These are phyloP conservation scores for Mobula birostris DNA, from an alignment of 2,113 vertebrate species.

Conservation along the genomic window DNA sequence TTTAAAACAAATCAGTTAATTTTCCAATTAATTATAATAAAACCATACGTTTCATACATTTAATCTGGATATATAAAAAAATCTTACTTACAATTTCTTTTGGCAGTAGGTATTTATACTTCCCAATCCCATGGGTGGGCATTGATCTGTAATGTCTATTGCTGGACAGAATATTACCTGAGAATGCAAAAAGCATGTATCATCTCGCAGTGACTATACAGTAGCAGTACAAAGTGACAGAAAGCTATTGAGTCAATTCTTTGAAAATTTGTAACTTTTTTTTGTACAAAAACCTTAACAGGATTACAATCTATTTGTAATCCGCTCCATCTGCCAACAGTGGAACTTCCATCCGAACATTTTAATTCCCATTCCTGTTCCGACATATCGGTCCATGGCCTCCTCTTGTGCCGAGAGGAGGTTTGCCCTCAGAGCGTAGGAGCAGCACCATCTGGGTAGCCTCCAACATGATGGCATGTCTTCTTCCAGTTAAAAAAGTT, in stretches of 20 bases:
- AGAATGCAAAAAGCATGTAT: constrained; percentile 39
- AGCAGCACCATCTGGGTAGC: no score
- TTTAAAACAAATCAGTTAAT: neutral
- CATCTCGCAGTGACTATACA: neutral
- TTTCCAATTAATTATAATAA: neutral
- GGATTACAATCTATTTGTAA: neutral
- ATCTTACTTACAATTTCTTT: constrained; percentile 57
- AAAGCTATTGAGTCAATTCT: neutral
- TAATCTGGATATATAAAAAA: neutral
- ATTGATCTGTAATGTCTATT: constrained; percentile 61
- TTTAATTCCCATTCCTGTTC: no score
- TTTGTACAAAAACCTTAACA: neutral
- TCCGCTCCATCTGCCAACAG: no score
- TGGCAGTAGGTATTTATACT: constrained; percentile 65
- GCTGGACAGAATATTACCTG: constrained; percentile 48
- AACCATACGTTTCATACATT: neutral
- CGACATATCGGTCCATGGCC: no score
- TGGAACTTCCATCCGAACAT: no score
- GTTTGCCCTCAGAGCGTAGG: no score
- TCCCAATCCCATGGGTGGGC: constrained; percentile 78
- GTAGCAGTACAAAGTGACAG: neutral
- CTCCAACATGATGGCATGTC: no score
- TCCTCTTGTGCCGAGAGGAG: no score
- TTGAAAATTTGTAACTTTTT: neutral
- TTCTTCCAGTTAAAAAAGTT: no score